These are phyloP conservation scores for Parapristionchus giblindavisi DNA, from an alignment of 2,888 invertebrate species.

Conservation along the genomic window DNA sequence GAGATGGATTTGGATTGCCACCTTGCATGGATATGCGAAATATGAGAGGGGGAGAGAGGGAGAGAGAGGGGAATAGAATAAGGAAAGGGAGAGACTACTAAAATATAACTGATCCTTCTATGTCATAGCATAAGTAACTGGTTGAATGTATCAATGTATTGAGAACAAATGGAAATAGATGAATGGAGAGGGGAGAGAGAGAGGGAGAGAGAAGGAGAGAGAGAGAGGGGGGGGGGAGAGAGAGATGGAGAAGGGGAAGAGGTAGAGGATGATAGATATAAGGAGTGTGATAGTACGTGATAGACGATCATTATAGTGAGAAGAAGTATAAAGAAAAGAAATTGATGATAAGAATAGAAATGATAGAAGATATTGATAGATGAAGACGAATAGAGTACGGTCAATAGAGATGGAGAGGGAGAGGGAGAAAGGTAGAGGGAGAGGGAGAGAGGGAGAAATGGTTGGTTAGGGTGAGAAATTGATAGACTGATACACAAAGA, in stretches of 20 bases:
- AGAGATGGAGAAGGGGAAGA: neutral
- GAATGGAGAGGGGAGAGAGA: neutral
- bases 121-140: neutral
- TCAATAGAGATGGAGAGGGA: too few species aligned
- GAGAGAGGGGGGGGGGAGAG: neutral
- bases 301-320: neutral
- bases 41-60: too few species aligned
- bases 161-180: neutral
- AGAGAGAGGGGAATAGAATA: slow-evolving; percentile 4
- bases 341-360: too few species aligned
- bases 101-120: neutral
- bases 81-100: neutral
- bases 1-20: too few species aligned
- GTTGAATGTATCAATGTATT: neutral
- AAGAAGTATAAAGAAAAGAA: neutral
- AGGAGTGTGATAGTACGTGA: neutral
- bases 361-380: too few species aligned
- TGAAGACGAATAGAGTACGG: too few species aligned
- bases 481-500: too few species aligned
- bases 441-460: too few species aligned
- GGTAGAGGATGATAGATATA: neutral
- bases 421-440: too few species aligned
- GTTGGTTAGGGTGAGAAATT: too few species aligned
- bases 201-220: neutral
- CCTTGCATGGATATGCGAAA: too few species aligned